Evolutionary conservation across 2,797 vertebrate species (phyloP).

Genomic region (Chromis chromis): DNA sequence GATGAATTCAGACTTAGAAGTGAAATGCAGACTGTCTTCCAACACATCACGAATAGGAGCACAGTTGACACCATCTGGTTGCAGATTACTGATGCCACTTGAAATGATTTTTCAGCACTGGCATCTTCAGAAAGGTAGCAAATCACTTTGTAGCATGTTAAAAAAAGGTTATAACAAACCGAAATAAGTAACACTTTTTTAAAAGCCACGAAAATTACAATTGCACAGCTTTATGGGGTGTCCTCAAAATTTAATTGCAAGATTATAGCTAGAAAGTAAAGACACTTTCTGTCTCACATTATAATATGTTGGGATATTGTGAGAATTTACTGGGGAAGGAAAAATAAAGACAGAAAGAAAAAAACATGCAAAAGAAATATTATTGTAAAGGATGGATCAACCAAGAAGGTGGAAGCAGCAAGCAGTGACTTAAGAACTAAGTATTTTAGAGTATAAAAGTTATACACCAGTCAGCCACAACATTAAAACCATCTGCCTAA

Average conservation of each 20-base stretch:
- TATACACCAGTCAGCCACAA: no score
- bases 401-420: slow-evolving; percentile 62
- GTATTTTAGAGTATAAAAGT: slow-evolving; percentile 28
- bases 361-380: slow-evolving; percentile 55
- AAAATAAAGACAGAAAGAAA: slow-evolving; percentile 7
- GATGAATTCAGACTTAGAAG: slow-evolving; percentile 13
- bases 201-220: background rate
- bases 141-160: background rate
- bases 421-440: slow-evolving; percentile 55
- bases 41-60: slow-evolving; percentile 14
- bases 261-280: background rate
- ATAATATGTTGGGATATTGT: background rate
- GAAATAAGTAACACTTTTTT: background rate
- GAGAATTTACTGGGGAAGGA: background rate
- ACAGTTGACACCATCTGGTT: slow-evolving; percentile 14
- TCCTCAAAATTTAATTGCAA: background rate
- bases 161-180: background rate
- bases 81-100: slow-evolving; percentile 24
- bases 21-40: slow-evolving; percentile 20
- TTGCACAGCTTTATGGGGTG: background rate
- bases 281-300: background rate
- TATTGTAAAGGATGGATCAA: slow-evolving; percentile 24
- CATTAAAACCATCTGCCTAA: no score
- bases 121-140: slow-evolving; percentile 7
- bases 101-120: slow-evolving; percentile 5